Percentiles rank a stretch among this genome's conserved stretches.
Evolutionary conservation across 2,113 vertebrate genomes (phyloP).

Genomic region (Sakesphorus luctuosus): DNA sequence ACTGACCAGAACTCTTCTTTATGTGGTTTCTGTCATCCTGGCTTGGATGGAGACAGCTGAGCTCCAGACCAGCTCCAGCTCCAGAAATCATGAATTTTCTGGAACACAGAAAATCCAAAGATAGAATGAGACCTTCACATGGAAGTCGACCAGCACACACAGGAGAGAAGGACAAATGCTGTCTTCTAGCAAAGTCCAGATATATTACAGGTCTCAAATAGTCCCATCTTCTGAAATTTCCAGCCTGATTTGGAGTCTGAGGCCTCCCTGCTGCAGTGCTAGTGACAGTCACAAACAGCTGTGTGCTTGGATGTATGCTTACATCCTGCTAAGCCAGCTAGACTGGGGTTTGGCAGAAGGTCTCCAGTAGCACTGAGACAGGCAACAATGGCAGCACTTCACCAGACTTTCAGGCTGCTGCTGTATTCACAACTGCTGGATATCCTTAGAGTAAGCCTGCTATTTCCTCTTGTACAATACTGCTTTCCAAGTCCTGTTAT

Average conservation of each 20-base stretch:
- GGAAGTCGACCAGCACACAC: background rate
- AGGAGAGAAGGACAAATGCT: background rate
- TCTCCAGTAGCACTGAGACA: background rate
- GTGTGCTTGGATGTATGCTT: background rate
- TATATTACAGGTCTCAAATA: background rate
- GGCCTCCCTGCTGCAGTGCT: background rate
- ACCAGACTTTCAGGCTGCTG: background rate
- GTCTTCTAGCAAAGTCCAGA: background rate
- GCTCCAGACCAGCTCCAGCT: background rate
- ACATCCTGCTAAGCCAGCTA: background rate
- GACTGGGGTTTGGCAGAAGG: background rate
- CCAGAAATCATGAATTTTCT: background rate
- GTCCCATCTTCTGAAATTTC: background rate
- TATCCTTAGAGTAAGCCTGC: background rate
- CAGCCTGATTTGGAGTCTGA: background rate
- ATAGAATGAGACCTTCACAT: background rate
- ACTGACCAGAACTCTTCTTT: background rate
- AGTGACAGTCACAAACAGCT: background rate
- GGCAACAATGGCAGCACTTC: background rate
- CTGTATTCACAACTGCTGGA: background rate
- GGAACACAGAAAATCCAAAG: background rate
- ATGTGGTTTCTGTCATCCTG: background rate
- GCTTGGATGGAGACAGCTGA: background rate
- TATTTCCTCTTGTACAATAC: background rate
- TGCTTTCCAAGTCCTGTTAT: background rate